Evolutionary conservation across 2,113 vertebrate genomes (phyloP).

Genomic region (Oophaga pumilio): DNA sequence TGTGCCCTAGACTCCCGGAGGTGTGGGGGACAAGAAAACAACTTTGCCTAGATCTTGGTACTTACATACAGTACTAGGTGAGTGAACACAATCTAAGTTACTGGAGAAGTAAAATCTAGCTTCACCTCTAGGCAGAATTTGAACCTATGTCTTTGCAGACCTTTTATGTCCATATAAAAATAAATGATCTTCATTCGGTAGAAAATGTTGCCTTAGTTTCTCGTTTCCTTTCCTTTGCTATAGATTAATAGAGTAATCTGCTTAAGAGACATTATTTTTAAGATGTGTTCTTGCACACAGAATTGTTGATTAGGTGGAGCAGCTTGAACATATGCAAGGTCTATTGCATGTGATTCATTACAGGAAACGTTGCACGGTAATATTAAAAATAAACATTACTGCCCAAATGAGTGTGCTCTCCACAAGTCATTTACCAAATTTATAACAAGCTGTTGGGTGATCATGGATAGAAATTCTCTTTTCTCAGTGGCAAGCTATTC

Average conservation of each 20-base stretch:
- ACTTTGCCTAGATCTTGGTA: not conserved
- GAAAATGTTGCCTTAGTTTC: not conserved
- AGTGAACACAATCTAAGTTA: not conserved
- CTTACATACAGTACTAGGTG: not conserved
- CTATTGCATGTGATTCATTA: not conserved
- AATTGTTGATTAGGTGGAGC: not conserved
- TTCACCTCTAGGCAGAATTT: too few species aligned
- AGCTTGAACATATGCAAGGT: not conserved
- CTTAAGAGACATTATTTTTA: not conserved
- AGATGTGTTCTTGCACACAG: not conserved
- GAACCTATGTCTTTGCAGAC: too few species aligned
- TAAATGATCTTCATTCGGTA: not conserved
- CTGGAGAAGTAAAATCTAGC: not conserved
- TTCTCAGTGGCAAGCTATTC: not conserved
- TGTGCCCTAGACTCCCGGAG: too few species aligned
- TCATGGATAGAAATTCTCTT: not conserved
- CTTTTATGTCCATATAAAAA: not conserved
- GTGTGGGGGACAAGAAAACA: not conserved
- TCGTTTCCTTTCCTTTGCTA: not conserved
- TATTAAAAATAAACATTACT: not conserved
- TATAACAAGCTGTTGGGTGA: not conserved
- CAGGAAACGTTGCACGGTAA: not conserved
- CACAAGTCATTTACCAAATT: constrained; percentile 4
- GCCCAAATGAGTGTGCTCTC: not conserved
- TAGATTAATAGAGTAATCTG: not conserved